phyloP scores from a whole-genome alignment of 2,797 vertebrate genomes.

The Thamnophis elegans region DNA sequence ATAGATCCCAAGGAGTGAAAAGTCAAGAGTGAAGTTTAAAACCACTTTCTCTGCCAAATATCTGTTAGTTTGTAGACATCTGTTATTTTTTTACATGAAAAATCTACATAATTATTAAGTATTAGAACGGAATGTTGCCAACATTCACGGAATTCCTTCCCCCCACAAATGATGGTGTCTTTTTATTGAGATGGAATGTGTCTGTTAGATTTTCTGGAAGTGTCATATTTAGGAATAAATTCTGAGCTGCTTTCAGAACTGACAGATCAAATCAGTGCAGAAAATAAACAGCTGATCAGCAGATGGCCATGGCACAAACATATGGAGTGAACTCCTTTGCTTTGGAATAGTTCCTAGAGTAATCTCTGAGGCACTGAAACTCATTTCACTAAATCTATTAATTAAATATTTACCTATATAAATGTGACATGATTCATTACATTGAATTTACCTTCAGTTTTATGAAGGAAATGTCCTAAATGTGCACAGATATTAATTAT shows the following conservation, averaged over 20 bases:
- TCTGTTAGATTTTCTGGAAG: not conserved
- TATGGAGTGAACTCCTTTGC: constrained; percentile 7
- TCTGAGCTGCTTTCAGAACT: constrained; percentile 7
- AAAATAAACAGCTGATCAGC: constrained; percentile 29
- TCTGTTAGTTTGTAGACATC: not conserved
- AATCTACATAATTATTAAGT: not conserved
- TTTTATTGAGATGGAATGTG: not conserved
- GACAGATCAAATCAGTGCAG: constrained; percentile 14
- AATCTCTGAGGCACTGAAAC: not conserved
- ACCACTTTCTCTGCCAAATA: not conserved
- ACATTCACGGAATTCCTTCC: not conserved
- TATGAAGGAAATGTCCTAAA: not conserved
- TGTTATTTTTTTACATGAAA: not conserved
- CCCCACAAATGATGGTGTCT: not conserved
- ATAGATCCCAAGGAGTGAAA: not conserved
- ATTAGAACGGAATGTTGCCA: not conserved
- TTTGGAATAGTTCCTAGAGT: constrained; percentile 18
- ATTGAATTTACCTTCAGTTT: not conserved
- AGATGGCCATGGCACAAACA: constrained; percentile 19
- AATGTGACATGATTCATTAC: not conserved
- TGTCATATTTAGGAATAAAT: constrained; percentile 6
- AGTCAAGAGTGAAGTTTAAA: not conserved
- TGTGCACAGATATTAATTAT: not conserved
- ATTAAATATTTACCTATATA: constrained; percentile 1
- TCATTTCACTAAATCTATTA: constrained; percentile 6